Evolutionary conservation across 1,140 invertebrate genomes (phyloP), one percentile per base, ranked within the genome.

Genomic region (Zaprionus nigranus): DNA sequence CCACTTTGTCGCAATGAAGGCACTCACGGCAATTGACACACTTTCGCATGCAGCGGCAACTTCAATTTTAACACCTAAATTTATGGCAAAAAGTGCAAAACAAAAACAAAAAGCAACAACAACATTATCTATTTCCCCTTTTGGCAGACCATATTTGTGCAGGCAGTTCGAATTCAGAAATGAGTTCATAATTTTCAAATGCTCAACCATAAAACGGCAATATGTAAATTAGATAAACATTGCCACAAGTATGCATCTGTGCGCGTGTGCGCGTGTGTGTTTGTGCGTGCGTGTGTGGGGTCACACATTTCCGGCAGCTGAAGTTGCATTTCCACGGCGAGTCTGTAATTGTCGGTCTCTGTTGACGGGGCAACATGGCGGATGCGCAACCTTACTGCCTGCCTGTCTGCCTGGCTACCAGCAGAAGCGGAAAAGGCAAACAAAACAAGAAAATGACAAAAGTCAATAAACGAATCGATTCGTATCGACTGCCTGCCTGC

Each of bases 221-320:
- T 62, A 80, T 80, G 78, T 43, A 74, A 80, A 80, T 80, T 43
- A 65, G 64, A 58, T 63, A 75, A 78, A 66, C 72, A 66, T 26
- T 26, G 74, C 5, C 57, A 60, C 46, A 59, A 60, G 38, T 49
- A 11, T 28, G 5, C 61, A 12, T 36, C 49, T 58, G 54, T 58
- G 46, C 46, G 24, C 28, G 56, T 58, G 56, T 30, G 61, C 46
- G 75, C 62, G 49, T 51, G 62, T 51, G 75, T 75, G 73, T n/a
- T n/a, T n/a, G n/a, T n/a, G n/a, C n/a, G 61, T 51, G 75, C 62
- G 49, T 51, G 62, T 51, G 75, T 75, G 73, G 66, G 60, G 69
- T 67, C 69, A 70, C 72, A 69, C 84, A 80, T 79, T 88, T 87
- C 84, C 84, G 84, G 75, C 78, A 73, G 69, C 68, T 82, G 80